Evolutionary conservation across 2,888 invertebrate species (phyloP).

Genomic region (Nomada hirtipes): DNA sequence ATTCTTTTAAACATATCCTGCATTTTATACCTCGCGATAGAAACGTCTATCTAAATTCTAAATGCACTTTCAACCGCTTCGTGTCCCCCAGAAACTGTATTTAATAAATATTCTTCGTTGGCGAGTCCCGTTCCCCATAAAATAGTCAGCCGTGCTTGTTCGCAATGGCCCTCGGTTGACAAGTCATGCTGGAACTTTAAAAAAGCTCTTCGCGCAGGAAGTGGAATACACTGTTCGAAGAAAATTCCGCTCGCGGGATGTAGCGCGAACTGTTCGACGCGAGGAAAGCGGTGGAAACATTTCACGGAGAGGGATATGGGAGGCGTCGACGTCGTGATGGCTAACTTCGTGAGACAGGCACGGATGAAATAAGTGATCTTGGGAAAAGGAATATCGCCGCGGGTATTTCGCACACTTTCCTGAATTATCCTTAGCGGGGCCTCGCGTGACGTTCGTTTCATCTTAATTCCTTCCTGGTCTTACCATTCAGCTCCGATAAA

Average conservation of each 20-base stretch:
- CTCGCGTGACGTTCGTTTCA: slow-evolving; percentile 15
- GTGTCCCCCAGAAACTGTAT: no score
- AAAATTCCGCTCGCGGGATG: slow-evolving; percentile 7
- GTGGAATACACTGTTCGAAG: slow-evolving; percentile 18
- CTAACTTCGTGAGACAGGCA: background rate
- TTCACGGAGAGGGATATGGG: background rate
- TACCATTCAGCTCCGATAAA: background rate
- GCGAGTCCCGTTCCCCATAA: background rate
- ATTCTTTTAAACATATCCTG: no score
- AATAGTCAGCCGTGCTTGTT: background rate
- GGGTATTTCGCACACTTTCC: slow-evolving; percentile 23
- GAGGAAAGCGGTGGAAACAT: slow-evolving; percentile 3
- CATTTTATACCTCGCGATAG: no score
- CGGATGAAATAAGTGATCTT: slow-evolving; percentile 27
- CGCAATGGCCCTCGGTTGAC: slow-evolving; percentile 18
- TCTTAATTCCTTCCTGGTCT: background rate
- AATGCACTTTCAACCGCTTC: no score
- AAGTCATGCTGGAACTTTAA: slow-evolving; percentile 35
- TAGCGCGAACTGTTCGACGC: background rate
- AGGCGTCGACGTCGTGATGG: slow-evolving; percentile 19
- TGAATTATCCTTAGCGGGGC: slow-evolving; percentile 5
- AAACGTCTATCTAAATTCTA: no score
- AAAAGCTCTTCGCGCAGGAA: slow-evolving; percentile 13
- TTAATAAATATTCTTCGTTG: background rate
- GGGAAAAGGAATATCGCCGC: slow-evolving; percentile 18